A percentile compares a stretch with the other conserved stretches of the same genome.
Evolutionary conservation across 1,140 invertebrate species (phyloP).

Genomic region (Drosophila subobscura): DNA sequence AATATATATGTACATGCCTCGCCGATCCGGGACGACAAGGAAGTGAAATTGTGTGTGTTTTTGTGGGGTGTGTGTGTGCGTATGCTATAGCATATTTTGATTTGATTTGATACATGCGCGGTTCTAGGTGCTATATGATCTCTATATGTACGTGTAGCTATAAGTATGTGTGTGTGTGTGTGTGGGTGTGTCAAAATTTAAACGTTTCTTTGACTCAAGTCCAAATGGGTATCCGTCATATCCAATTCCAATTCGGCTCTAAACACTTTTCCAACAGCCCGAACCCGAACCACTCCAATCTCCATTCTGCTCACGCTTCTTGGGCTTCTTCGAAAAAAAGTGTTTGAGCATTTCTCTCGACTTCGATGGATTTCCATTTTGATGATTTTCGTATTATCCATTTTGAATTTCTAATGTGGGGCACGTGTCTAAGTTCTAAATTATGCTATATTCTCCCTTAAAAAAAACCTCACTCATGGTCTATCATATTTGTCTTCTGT

Average conservation of each 20-base stretch:
- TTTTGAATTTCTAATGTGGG: constrained; percentile 77
- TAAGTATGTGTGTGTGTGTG: constrained; percentile 47
- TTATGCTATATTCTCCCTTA: constrained; percentile 63
- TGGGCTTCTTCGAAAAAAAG: constrained; percentile 18
- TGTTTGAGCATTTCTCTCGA: constrained; percentile 41
- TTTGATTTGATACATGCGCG: constrained; percentile 76
- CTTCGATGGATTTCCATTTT: constrained; percentile 28
- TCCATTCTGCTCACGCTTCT: constrained; percentile 15
- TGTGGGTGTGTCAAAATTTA: constrained; percentile 52
- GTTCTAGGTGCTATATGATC: constrained; percentile 75
- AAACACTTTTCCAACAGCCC: constrained; percentile 3
- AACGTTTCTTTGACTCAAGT: constrained; percentile 71
- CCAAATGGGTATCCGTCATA: constrained; percentile 37
- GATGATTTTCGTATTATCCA: constrained; percentile 57
- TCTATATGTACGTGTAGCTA: constrained; percentile 42
- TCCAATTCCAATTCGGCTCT: neutral
- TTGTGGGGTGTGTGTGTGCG: constrained; percentile 14
- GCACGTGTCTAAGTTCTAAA: constrained; percentile 74
- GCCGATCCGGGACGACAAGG: constrained; percentile 49
- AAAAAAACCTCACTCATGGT: constrained; percentile 27
- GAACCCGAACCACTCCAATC: too few relatives aligned
- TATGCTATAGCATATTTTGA: constrained; percentile 81
- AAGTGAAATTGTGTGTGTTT: constrained; percentile 44
- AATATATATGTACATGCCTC: constrained; percentile 66
- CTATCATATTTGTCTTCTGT: constrained; percentile 2